phyloP scores from a whole-genome alignment of 2,113 vertebrate species.

The Globicephala melas region DNA sequence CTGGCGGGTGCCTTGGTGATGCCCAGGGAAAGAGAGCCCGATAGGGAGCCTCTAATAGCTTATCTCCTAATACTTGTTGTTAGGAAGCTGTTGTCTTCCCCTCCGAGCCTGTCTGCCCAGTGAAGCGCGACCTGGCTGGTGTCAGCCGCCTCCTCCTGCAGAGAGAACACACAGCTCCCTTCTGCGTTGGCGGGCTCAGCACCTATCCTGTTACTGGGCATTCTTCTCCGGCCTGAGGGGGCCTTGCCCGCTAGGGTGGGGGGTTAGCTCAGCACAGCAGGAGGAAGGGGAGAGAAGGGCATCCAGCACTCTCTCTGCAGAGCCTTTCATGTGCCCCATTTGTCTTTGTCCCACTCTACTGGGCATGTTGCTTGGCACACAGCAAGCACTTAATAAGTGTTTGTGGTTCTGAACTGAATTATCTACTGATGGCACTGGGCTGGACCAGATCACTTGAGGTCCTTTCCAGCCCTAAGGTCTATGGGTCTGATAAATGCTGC shows the following conservation, averaged over 20 bases:
- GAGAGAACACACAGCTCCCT: background rate
- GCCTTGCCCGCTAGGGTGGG: fast-evolving
- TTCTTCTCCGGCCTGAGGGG: background rate
- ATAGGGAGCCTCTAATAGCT: background rate
- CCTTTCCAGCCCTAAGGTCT: background rate
- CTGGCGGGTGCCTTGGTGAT: background rate
- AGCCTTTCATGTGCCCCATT: background rate
- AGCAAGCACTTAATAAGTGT: background rate
- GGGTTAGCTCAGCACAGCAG: background rate
- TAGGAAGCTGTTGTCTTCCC: background rate
- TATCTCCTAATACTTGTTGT: background rate
- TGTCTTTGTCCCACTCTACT: background rate
- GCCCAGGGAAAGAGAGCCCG: background rate
- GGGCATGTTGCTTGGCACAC: background rate
- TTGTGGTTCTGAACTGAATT: background rate
- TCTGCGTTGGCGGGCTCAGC: background rate
- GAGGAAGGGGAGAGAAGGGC: background rate
- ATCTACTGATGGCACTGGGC: background rate
- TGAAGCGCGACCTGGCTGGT: fast-evolving
- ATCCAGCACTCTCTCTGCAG: background rate
- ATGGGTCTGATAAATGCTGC: background rate
- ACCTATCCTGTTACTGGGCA: too few species aligned
- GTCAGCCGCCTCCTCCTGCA: background rate
- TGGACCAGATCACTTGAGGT: background rate
- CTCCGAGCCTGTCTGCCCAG: background rate